Percentiles rank a stretch among this genome's conserved stretches.
Evolutionary conservation across 1,140 invertebrate species (phyloP).

Genomic region (Stenopsyche tienmushanensis): DNA sequence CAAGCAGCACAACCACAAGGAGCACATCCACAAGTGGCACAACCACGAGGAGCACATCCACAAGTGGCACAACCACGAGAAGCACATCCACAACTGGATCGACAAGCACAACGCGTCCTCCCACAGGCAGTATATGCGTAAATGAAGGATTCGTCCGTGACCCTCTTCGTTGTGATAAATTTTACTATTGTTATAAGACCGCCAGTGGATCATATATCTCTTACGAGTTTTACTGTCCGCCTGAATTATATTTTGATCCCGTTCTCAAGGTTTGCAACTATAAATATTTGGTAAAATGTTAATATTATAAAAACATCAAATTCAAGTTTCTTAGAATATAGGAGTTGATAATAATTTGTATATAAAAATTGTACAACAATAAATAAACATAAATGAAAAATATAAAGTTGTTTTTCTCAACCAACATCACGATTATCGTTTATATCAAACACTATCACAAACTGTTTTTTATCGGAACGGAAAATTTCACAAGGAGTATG

Average conservation of each 20-base stretch:
- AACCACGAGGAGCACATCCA: background rate
- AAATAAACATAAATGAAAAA: too few species aligned
- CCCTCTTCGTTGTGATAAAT: background rate
- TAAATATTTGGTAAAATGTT: conserved; percentile 9
- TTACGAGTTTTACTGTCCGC: conserved; percentile 7
- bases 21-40: background rate
- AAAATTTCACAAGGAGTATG: too few species aligned
- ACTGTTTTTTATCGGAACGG: too few species aligned
- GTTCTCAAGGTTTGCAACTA: conserved; percentile 3
- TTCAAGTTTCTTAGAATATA: too few species aligned
- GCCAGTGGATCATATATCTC: background rate
- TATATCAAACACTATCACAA: too few species aligned
- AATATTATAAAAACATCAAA: too few species aligned
- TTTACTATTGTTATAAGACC: conserved; percentile 9
- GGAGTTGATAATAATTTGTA: too few species aligned
- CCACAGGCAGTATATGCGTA: background rate
- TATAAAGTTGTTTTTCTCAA: too few species aligned
- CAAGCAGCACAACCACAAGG: background rate
- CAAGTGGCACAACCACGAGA: background rate
- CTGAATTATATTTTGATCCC: conserved; percentile 3
- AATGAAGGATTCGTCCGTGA: background rate
- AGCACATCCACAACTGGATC: background rate
- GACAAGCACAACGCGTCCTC: background rate
- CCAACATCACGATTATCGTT: too few species aligned
- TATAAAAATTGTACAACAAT: too few species aligned